Base-by-base conservation (phyloP, 2,888 invertebrate species). In the Thera obeliscata region DNA sequence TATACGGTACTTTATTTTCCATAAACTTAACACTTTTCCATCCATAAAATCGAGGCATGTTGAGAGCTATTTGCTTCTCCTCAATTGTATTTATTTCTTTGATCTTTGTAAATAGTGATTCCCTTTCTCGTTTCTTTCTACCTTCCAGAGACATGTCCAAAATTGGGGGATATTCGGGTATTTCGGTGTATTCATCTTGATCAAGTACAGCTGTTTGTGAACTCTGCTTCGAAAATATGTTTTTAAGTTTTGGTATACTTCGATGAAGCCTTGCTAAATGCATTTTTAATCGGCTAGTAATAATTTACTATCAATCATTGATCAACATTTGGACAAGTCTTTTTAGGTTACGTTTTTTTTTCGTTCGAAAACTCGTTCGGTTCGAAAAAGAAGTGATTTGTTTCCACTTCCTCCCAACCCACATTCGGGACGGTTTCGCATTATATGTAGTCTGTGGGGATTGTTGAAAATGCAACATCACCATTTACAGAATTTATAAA, bases 21-120 rank as follows among this genome's bases (percentile, higher is more conserved):
- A 89, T 85, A 3, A 97, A 82, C 78, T 95, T 87, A 1, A 95
- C 86, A 66, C 95, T 94, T 78, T 94, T 95, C 92, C 95, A 97
- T 1, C 98, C 98, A 84, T 97, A 98, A 84, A 96, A 97, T 59
- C 95, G 94, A 0, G 97, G 97, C 95, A 97, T 96, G 84, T 98
- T 98, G 36, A 98, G 80, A 76, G 96, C 97, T 61, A 97, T 95
- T 77, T 97, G 94, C 82, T 98, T 98, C 84, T 97, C 97, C 89
- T 98, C 98, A 0, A 97, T 95, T 0, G 97, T 97, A 66, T 95
- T 94, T 9, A 96, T 78, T 1, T 92, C 85, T 82, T 94, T 94
- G 11, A 98, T 95, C 80, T 95, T 93, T 12, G 96, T 91, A 77
- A 95, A 89, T 85, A 94, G 87, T 2, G 80, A 74, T 71, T 94